Base-by-base conservation (phyloP, 2,113 vertebrate genomes). In the Pelodiscus sinensis region DNA sequence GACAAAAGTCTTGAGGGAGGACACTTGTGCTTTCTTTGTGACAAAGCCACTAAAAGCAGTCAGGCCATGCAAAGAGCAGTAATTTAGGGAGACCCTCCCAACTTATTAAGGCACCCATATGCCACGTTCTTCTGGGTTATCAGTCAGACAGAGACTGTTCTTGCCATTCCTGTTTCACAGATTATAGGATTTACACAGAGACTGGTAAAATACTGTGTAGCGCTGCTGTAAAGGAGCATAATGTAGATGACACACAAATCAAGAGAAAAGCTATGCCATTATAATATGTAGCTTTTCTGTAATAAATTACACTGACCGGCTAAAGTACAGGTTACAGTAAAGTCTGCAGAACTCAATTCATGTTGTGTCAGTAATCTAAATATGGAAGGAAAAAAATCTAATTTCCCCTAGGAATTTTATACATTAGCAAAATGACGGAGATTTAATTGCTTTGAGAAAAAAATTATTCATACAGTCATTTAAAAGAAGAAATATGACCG, bases 311-410 rank as follows among this genome's bases (percentile, higher is more conserved):
- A 90, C 35, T 90, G 94, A 94, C 92, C 95, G 65, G 65, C 93
- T 94, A 92, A 97, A 96, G 90, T 95, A 95, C 86, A 95, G 94
- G 95, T 96, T 97, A 93, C 84, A 82, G 73, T 85, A 18, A 90
- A 87, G 85, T 62, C 81, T 85, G 81, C 79, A 35, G 65, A 71
- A 24, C n/a, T 22, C 38, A 81, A 82, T 81, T 91, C 83, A 85
- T 82, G 85, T 71, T 85, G 91, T 56, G 85, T 79, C 35, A 85
- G 75, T 89, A 92, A 92, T 79, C 68, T 31, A 50, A 19, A 58
- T 6, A 31, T 10, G 29, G 14, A 35, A 78, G 79, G 85, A 90
- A 85, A 81, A 81, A 95, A 81, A 58, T 92, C 62, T 52, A 60
- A 90, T 90, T 73, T 92, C 83, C 68, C 55, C 0, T 0, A 24